phyloP scores from a whole-genome alignment of 2,113 vertebrate genomes.

The Porphyrio hochstetteri region DNA sequence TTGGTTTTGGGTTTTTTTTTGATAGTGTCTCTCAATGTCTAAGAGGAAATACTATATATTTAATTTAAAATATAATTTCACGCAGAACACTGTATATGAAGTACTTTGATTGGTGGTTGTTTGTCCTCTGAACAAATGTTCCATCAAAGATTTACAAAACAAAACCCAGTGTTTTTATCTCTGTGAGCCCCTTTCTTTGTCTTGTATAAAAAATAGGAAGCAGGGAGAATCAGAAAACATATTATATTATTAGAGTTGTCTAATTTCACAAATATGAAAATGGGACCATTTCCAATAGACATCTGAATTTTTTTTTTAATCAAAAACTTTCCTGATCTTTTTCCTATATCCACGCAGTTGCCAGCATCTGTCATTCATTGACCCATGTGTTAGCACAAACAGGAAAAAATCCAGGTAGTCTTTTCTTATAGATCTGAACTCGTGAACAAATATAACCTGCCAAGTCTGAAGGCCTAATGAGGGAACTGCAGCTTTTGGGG shows the following conservation, averaged over 20 bases:
- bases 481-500: background rate
- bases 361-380: background rate
- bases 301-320: background rate
- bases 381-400: background rate
- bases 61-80: background rate
- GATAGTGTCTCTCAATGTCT: background rate
- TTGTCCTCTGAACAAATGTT: background rate
- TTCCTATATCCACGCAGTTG: background rate
- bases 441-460: background rate
- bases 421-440: background rate
- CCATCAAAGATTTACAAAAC: background rate
- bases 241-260: background rate
- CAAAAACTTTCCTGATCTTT: background rate
- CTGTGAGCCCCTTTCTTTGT: fast-evolving
- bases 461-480: background rate
- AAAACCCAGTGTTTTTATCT: fast-evolving
- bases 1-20: background rate
- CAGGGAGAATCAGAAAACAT: background rate
- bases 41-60: background rate
- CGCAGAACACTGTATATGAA: background rate
- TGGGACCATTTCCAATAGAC: background rate
- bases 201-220: background rate
- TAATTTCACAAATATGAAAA: background rate
- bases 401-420: background rate
- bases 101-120: background rate